These are phyloP conservation scores for Tryphoninae sp. DNA, from an alignment of 2,888 invertebrate species.

Conservation along the genomic window DNA sequence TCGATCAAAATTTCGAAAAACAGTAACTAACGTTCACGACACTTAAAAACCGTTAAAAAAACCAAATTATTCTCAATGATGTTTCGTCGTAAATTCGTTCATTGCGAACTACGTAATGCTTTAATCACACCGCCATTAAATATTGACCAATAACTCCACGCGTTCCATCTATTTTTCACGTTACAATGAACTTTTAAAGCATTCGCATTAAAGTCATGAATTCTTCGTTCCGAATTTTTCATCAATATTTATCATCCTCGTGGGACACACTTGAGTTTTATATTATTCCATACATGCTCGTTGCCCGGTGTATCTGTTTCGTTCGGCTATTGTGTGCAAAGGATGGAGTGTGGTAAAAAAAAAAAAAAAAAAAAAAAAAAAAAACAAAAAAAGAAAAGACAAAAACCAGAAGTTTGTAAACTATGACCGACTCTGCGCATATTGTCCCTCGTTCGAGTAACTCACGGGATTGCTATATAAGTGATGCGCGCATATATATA, in stretches of 20 bases:
- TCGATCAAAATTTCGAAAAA: too few species aligned
- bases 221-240: conserved; percentile 4
- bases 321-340: neutral
- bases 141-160: too few species aligned
- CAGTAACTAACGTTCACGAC: too few species aligned
- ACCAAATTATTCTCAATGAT: too few species aligned
- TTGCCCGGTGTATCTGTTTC: neutral
- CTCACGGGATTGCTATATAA: conserved; percentile 1
- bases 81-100: too few species aligned
- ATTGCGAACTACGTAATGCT: too few species aligned
- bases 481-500: conserved; percentile 20
- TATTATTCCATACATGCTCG: neutral
- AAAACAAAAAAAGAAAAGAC: neutral
- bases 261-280: neutral
- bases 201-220: conserved; percentile 15
- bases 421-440: conserved; percentile 43
- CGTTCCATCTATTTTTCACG: too few species aligned
- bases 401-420: neutral
- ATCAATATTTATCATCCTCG: conserved; percentile 25
- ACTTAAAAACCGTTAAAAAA: too few species aligned
- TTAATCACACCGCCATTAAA: neutral
- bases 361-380: neutral
- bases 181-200: neutral
- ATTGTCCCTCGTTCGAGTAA: conserved; percentile 43
- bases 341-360: neutral